Conservation (phyloP, 2,113 vertebrate genomes). For the Trinectes maculatus region DNA sequence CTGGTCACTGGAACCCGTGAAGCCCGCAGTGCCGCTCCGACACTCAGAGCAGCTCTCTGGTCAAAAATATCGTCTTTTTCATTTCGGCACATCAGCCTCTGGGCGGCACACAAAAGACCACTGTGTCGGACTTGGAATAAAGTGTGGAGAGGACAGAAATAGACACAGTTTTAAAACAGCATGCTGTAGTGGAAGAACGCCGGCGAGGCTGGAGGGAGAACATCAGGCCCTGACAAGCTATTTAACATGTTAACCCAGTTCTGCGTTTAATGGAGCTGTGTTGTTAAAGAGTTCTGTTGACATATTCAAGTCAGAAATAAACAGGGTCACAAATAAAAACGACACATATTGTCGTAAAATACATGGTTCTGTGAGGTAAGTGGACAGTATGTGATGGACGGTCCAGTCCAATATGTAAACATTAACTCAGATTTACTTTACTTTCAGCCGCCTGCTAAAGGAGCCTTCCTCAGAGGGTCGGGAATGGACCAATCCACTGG, state of each 20-base stretch:
- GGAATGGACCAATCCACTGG: conserved; percentile 90
- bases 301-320: no score
- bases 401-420: neutral
- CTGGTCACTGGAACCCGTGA: conserved; percentile 62
- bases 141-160: conserved; percentile 80
- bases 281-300: neutral
- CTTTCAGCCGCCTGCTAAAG: conserved; percentile 89
- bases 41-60: conserved; percentile 58
- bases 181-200: conserved; percentile 78
- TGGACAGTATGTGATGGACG: no score
- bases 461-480: conserved; percentile 89
- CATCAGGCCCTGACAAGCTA: conserved; percentile 17
- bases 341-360: no score
- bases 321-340: no score
- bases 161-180: conserved; percentile 77
- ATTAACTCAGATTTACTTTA: conserved; percentile 11
- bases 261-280: conserved; percentile 21
- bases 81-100: conserved; percentile 74
- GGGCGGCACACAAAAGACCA: conserved; percentile 80
- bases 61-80: conserved; percentile 74
- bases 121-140: conserved; percentile 81
- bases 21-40: conserved; percentile 52
- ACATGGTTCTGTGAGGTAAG: no score
- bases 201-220: conserved; percentile 54
- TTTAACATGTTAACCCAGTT: conserved; percentile 50